A percentile compares a stretch with the other conserved stretches of the same genome.
Conservation (phyloP, 2,888 invertebrate species). For the Leptopilina drosophilae region DNA sequence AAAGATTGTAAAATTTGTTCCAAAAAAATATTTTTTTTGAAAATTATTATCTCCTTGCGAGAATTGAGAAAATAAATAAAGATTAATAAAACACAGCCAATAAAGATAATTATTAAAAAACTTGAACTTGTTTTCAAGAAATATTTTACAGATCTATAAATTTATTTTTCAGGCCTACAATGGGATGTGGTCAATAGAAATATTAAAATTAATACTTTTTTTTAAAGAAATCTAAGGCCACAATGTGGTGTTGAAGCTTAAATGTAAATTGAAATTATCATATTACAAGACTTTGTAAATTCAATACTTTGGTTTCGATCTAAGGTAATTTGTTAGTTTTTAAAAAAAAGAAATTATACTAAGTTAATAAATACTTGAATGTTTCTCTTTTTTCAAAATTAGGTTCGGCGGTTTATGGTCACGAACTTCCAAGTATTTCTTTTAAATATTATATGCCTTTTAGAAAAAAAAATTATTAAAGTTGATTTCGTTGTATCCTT, state of each 20-base stretch:
- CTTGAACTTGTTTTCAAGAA: slow-evolving; percentile 6
- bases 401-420: neutral
- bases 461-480: neutral
- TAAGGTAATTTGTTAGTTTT: neutral
- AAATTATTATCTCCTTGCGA: neutral
- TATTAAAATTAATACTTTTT: slow-evolving; percentile 31
- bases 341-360: neutral
- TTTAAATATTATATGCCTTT: neutral
- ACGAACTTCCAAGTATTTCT: neutral
- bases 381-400: neutral
- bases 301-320: slow-evolving; percentile 10
- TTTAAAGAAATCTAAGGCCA: slow-evolving; percentile 28
- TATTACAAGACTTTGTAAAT: slow-evolving; percentile 1
- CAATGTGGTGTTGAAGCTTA: slow-evolving; percentile 8
- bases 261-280: slow-evolving; percentile 6
- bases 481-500: slow-evolving; percentile 18
- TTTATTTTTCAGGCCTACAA: neutral
- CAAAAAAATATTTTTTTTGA: neutral
- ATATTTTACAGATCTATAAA: neutral
- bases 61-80: neutral
- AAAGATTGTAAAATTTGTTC: neutral
- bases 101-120: neutral
- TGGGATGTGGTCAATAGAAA: neutral
- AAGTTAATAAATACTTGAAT: neutral
- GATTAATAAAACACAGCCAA: neutral